Conservation (phyloP, 2,797 vertebrate genomes). For the Tolypeutes matacus region DNA sequence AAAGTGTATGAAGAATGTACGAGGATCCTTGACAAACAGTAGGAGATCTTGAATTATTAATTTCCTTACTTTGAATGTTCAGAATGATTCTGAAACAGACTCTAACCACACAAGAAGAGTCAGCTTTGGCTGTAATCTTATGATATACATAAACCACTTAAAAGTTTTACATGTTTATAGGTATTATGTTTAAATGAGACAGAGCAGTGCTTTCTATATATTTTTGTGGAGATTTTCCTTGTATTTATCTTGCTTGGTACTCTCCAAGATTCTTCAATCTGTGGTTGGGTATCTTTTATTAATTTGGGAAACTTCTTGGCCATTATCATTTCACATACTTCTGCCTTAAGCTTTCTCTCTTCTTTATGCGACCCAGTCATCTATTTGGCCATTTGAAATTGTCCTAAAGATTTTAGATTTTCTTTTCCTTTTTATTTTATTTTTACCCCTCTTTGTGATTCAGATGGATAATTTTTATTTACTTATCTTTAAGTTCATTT, state of each 20-base stretch:
- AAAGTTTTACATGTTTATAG: not conserved
- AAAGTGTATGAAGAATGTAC: not conserved
- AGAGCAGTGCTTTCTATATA: not conserved
- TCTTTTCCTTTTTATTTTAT: not conserved
- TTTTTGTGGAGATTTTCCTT: not conserved
- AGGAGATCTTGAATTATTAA: not conserved
- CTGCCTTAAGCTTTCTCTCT: not conserved
- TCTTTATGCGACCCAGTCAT: not conserved
- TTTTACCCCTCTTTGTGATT: not conserved
- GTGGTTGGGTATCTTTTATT: not conserved
- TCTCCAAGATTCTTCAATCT: not conserved
- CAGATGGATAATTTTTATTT: not conserved
- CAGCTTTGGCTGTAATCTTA: not conserved
- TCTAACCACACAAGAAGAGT: not conserved
- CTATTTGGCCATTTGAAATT: not conserved
- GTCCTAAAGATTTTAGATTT: not conserved
- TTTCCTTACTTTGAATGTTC: not conserved
- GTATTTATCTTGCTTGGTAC: not conserved
- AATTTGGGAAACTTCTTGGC: not conserved
- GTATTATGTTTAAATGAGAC: not conserved
- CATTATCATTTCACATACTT: not conserved
- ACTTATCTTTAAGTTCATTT: not conserved
- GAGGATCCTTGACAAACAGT: not conserved
- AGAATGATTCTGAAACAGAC: not conserved
- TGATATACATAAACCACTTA: not conserved